phyloP scores from a whole-genome alignment of 2,113 vertebrate species.

The Tetrax tetrax region DNA sequence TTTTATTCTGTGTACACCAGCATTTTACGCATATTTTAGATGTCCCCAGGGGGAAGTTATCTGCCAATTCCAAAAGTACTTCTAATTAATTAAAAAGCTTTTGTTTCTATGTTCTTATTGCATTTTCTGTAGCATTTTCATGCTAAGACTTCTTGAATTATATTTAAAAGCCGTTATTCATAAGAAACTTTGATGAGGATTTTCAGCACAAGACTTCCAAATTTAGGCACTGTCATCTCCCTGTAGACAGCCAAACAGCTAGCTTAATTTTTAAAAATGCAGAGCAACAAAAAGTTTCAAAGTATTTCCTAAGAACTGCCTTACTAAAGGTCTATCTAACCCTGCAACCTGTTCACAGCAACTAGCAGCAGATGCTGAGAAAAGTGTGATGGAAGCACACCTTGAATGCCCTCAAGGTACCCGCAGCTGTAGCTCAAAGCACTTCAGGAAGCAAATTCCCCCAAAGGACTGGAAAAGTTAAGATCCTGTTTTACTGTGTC shows the following conservation, averaged over 20 bases:
- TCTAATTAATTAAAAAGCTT: slow-evolving; percentile 25
- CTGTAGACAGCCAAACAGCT: background rate
- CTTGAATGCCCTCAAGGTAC: background rate
- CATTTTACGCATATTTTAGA: background rate
- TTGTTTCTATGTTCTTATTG: background rate
- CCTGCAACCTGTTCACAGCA: background rate
- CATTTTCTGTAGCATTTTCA: background rate
- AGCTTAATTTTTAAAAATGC: background rate
- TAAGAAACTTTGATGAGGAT: background rate
- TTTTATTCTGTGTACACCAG: background rate
- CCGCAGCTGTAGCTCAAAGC: background rate
- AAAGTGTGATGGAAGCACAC: background rate
- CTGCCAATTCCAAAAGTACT: background rate
- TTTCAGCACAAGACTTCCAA: background rate
- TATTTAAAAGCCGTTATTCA: background rate
- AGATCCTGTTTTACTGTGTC: background rate
- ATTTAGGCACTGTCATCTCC: background rate
- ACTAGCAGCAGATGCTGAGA: background rate
- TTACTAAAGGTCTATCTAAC: background rate
- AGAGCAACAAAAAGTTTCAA: background rate
- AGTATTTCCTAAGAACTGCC: background rate
- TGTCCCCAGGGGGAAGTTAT: background rate
- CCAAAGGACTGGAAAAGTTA: background rate
- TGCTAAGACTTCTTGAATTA: background rate
- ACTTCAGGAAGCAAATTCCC: background rate